phyloP scores from a whole-genome alignment of 2,797 vertebrate species.

The Hypotaenidia okinawae region DNA sequence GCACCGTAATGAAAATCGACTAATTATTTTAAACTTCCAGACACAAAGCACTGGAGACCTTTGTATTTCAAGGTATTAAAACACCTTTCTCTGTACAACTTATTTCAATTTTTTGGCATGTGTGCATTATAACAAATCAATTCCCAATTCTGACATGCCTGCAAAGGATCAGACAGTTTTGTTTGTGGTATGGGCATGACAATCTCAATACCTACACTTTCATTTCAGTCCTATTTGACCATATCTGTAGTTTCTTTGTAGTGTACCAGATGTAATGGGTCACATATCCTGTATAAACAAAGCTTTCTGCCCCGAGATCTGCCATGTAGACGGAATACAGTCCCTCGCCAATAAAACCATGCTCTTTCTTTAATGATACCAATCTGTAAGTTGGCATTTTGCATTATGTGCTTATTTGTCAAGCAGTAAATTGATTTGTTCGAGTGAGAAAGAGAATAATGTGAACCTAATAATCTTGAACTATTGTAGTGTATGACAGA shows the following conservation, averaged over 20 bases:
- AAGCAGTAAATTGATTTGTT: slow-evolving; percentile 70
- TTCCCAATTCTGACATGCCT: not conserved
- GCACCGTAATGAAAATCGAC: not conserved
- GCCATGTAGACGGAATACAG: not conserved
- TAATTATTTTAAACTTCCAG: not conserved
- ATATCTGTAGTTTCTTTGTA: not conserved
- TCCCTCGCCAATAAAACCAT: slow-evolving; percentile 47
- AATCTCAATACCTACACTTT: not conserved
- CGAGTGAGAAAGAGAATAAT: slow-evolving; percentile 19
- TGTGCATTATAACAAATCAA: slow-evolving; percentile 6
- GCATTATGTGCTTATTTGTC: slow-evolving; percentile 67
- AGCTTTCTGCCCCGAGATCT: slow-evolving; percentile 20
- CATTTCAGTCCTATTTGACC: not conserved
- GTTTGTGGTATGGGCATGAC: not conserved
- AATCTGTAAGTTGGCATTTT: slow-evolving; percentile 67
- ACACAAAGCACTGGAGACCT: not conserved
- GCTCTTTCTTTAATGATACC: slow-evolving; percentile 52
- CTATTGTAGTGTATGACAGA: not conserved
- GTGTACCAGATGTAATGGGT: not conserved
- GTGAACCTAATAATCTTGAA: slow-evolving; percentile 9
- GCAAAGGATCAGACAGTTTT: not conserved
- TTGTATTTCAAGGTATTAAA: not conserved
- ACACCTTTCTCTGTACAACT: not conserved
- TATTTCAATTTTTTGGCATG: not conserved
- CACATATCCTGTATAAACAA: slow-evolving; percentile 37